Evolutionary conservation across 2,888 invertebrate genomes (phyloP), one percentile per base, ranked within the genome.

Genomic region (Leptinotarsa juncta): DNA sequence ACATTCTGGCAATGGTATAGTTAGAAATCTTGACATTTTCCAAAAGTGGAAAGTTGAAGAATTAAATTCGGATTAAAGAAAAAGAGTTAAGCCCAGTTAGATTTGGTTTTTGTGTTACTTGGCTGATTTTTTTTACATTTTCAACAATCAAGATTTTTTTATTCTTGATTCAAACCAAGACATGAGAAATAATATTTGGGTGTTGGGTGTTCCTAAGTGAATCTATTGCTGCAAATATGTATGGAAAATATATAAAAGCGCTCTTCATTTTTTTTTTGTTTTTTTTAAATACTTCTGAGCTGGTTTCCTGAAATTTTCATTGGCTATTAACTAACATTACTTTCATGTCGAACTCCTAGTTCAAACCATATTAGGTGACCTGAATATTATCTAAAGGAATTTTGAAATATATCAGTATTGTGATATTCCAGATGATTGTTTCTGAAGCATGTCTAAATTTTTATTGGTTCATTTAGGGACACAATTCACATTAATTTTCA

Each of bases 401-500:
- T 16, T 51, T 51, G 1, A 4, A 16, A 7, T 51, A 16, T 51
- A 16, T 16, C n/a, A n/a, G 15, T 51, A 51, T 16, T 51, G 4
- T 51, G 51, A 51, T 16, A 16, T 51, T 15, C 32, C 7, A 4
- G 20, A 14, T 23, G 1, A 12, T 57, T 18, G 15, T 14, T 23
- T 57, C 23, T 23, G 57, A 57, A 57, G 57, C 23, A 57, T 23
- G 12, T 18, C 10, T 18, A 53, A 51, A 57, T n/a, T 62, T 62
- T 62, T 62, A n/a, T 4, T 32, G 26, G 12, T 42, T 51, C 51
- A 53, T 51, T 68, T 55, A 55, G 68, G 68, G 18, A 68, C 68
- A 68, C 55, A n/a, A 23, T 26, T 10, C 68, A 67, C 53, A 49
- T 26, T 65, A n/a, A 23, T 18, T 48, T 51, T 15, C 3, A 62